phyloP scores from a whole-genome alignment of 1,140 invertebrate genomes.

The Zophobas atratus region DNA sequence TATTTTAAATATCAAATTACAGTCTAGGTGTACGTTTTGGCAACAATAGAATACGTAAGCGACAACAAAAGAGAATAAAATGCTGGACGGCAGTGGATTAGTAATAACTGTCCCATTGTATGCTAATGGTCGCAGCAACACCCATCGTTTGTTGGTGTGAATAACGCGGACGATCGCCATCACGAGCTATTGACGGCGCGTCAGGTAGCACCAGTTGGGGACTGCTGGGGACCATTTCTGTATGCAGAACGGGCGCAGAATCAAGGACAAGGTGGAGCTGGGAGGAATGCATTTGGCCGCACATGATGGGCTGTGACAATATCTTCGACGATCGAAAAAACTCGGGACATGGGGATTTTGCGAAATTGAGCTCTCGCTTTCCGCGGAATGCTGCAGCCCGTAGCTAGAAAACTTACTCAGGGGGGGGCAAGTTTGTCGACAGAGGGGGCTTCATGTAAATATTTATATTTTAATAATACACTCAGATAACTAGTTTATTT shows the following conservation, averaged over 20 bases:
- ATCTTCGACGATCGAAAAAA: no score
- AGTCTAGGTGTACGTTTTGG: constrained; percentile 35
- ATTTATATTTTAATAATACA: no score
- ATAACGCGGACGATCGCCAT: constrained; percentile 27
- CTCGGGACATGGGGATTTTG: no score
- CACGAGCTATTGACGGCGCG: not conserved
- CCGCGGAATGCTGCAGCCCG: no score
- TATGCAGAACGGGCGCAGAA: constrained; percentile 40
- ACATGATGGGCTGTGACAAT: no score
- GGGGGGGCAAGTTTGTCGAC: no score
- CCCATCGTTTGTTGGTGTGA: constrained; percentile 43
- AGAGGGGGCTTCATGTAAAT: no score
- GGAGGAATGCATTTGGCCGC: constrained; percentile 34
- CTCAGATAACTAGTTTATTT: no score
- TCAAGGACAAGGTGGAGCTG: constrained; percentile 45
- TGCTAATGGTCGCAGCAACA: constrained; percentile 44
- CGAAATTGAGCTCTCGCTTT: no score
- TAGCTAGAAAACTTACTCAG: no score
- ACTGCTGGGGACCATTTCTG: constrained; percentile 10
- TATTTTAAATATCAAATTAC: constrained; percentile 38
- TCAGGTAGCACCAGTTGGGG: not conserved
- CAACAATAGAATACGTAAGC: constrained; percentile 40
- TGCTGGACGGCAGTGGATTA: constrained; percentile 44
- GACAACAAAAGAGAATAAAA: constrained; percentile 39
- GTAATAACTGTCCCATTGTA: constrained; percentile 48